Conservation (phyloP, 2,113 vertebrate genomes). For the Podocnemis expansa region DNA sequence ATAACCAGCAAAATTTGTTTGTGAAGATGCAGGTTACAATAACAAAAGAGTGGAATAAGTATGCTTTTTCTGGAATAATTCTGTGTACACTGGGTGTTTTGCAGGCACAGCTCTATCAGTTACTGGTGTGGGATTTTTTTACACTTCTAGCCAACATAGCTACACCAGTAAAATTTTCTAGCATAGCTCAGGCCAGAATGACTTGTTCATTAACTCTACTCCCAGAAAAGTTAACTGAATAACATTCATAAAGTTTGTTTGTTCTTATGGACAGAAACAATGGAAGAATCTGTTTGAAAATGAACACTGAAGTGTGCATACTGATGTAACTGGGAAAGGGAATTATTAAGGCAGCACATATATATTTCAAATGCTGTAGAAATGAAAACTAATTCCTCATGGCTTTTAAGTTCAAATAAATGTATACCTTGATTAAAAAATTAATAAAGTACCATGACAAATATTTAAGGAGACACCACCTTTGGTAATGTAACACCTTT, state of each 20-base stretch:
- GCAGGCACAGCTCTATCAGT: neutral
- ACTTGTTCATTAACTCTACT: conserved; percentile 64
- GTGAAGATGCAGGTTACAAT: too few species aligned
- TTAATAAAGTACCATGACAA: neutral
- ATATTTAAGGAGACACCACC: neutral
- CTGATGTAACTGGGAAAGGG: conserved; percentile 54
- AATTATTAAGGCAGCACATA: conserved; percentile 53
- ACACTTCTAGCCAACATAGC: neutral
- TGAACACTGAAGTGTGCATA: conserved; percentile 50
- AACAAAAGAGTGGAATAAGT: too few species aligned
- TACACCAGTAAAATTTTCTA: conserved; percentile 25
- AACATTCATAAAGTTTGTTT: conserved; percentile 65
- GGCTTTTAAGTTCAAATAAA: conserved; percentile 47
- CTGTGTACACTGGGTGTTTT: neutral
- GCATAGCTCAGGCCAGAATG: conserved; percentile 20
- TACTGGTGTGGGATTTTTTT: conserved; percentile 1
- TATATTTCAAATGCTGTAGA: conserved; percentile 37
- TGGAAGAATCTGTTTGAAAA: conserved; percentile 61
- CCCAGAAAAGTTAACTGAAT: conserved; percentile 65
- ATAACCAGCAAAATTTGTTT: too few species aligned
- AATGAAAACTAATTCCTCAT: conserved; percentile 18
- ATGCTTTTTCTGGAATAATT: too few species aligned
- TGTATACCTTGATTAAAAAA: conserved; percentile 22
- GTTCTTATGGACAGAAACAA: conserved; percentile 55
- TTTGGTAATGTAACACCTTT: too few species aligned